Conservation (phyloP, 2,113 vertebrate genomes). For the Columba janthina region DNA sequence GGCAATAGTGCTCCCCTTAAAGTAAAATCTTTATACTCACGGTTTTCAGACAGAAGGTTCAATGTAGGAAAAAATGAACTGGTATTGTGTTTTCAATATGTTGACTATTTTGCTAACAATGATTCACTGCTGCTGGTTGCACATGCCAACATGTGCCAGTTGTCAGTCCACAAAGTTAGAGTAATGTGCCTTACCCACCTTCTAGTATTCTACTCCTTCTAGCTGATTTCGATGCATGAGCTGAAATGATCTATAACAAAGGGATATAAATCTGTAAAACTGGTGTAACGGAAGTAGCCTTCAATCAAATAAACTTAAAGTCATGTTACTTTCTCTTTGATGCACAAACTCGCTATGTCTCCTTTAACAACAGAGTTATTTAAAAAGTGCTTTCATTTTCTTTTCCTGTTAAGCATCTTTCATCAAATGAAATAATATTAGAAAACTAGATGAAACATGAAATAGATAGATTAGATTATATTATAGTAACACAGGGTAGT, state of each 20-base stretch:
- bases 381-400: not conserved
- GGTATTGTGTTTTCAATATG: not conserved
- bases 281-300: not conserved
- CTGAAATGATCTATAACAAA: not conserved
- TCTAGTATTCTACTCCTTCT: not conserved
- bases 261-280: not conserved
- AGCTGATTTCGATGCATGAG: not conserved
- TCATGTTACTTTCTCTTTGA: not conserved
- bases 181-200: not conserved
- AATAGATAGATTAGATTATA: not conserved
- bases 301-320: not conserved
- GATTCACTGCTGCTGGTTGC: not conserved
- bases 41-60: not conserved
- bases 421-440: not conserved
- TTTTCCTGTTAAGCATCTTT: not conserved
- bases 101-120: not conserved
- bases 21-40: not conserved
- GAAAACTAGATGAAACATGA: not conserved
- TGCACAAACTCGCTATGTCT: not conserved
- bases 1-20: not conserved
- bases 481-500: not conserved
- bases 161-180: not conserved
- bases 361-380: not conserved
- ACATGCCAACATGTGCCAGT: not conserved
- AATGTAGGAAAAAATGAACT: not conserved